Conservation (phyloP, 2,888 invertebrate genomes). For the Deladenus siricidicola region DNA sequence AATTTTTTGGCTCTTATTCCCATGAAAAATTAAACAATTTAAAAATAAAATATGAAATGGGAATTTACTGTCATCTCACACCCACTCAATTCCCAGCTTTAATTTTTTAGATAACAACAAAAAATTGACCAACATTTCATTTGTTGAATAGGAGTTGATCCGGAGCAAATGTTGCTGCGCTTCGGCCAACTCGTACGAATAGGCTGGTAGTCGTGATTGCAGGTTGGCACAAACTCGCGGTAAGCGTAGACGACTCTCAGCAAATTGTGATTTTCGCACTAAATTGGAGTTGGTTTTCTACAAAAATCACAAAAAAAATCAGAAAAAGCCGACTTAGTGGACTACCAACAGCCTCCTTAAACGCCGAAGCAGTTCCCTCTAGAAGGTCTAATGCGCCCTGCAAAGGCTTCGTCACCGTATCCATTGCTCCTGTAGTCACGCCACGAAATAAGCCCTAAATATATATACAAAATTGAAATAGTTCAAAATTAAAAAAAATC, state of each 20-base stretch:
- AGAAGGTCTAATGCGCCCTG: slow-evolving; percentile 51
- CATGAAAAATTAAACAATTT: no score
- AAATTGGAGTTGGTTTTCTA: slow-evolving; percentile 5
- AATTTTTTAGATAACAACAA: no score
- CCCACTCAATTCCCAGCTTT: no score
- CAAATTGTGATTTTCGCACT: slow-evolving; percentile 30
- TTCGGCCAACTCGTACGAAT: slow-evolving; percentile 36
- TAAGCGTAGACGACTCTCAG: slow-evolving; percentile 26
- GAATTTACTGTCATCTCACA: no score
- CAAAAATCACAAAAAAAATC: background rate
- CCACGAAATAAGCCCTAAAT: slow-evolving; percentile 42
- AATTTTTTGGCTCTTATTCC: no score
- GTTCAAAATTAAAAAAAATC: no score
- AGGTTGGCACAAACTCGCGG: slow-evolving; percentile 35
- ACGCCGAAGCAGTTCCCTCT: slow-evolving; percentile 50
- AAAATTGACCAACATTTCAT: slow-evolving; percentile 30
- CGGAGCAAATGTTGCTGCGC: slow-evolving; percentile 46
- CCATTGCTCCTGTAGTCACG: slow-evolving; percentile 47
- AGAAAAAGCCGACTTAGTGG: slow-evolving; percentile 14
- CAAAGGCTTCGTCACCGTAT: slow-evolving; percentile 50
- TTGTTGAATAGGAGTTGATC: slow-evolving; percentile 41
- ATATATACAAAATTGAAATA: no score
- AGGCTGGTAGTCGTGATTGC: slow-evolving; percentile 35
- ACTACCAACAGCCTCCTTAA: slow-evolving; percentile 41
- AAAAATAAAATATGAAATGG: no score